Percentiles rank a stretch among this genome's conserved stretches.
phyloP scores from a whole-genome alignment of 2,888 invertebrate species.

The Troglohyphantes excavatus region DNA sequence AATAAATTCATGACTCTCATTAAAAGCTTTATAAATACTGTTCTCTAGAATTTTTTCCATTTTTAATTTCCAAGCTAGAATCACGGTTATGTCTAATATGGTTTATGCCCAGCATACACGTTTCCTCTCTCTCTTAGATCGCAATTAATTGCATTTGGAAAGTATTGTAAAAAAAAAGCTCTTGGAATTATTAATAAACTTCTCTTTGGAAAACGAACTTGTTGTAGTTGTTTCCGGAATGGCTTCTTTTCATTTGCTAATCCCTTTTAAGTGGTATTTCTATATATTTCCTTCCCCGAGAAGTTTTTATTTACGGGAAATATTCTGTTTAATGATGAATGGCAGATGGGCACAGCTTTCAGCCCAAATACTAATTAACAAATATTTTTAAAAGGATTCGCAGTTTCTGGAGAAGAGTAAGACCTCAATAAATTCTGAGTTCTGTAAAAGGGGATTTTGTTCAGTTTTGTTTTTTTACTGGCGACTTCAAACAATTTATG shows the following conservation, averaged over 20 bases:
- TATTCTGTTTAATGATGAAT: not conserved
- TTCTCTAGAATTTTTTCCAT: not conserved
- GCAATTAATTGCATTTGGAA: not conserved
- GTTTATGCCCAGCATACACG: not conserved
- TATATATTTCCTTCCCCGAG: not conserved
- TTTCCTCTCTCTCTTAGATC: not conserved
- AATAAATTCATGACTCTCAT: constrained; percentile 26
- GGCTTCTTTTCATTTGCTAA: not conserved
- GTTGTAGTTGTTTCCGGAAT: not conserved
- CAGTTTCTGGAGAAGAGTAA: not conserved
- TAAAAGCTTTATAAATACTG: constrained; percentile 8
- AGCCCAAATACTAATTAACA: not conserved
- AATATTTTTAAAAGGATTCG: constrained; percentile 1
- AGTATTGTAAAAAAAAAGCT: not conserved
- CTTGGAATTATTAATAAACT: constrained; percentile 6
- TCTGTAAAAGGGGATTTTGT: not conserved
- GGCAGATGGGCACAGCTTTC: not conserved
- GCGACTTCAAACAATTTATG: not conserved
- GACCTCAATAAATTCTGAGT: not conserved
- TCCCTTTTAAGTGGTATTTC: not conserved
- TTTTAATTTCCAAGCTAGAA: not conserved
- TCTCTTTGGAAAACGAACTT: not conserved
- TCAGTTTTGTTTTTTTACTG: not conserved
- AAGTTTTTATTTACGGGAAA: not conserved
- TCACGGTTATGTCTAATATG: not conserved